Evolutionary conservation across 2,113 vertebrate genomes (phyloP).

Genomic region (Orientallactaga bullata): DNA sequence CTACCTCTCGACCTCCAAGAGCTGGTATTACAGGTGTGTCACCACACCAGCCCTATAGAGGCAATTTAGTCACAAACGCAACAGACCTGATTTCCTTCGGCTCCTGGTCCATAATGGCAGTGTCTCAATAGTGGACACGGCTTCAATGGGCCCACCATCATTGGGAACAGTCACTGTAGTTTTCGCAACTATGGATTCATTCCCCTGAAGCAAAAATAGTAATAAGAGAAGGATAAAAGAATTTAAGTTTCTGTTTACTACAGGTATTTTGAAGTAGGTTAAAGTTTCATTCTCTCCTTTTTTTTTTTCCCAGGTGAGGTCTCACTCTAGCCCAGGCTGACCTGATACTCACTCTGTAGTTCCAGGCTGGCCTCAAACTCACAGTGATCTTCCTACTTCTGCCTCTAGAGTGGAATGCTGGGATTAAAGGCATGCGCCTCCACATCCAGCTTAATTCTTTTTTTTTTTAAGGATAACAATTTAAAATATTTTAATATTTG

Average conservation of each 20-base stretch:
- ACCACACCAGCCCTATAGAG: neutral
- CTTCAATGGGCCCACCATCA: constrained; percentile 95
- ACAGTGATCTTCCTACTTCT: too few relatives aligned
- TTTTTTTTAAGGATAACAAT: too few relatives aligned
- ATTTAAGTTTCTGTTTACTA: constrained; percentile 17
- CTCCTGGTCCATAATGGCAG: constrained; percentile 92
- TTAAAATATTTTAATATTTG: too few relatives aligned
- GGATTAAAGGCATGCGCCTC: too few relatives aligned
- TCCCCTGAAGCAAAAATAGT: constrained; percentile 87
- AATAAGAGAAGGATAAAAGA: neutral
- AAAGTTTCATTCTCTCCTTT: neutral
- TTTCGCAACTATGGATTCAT: constrained; percentile 96
- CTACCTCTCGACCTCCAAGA: neutral
- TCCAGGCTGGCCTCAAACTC: too few relatives aligned
- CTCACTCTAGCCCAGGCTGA: too few relatives aligned
- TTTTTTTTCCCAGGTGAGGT: too few relatives aligned
- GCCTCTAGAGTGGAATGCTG: too few relatives aligned
- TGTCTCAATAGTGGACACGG: constrained; percentile 95
- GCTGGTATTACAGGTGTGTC: neutral
- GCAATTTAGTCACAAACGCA: constrained; percentile 29
- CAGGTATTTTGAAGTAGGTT: neutral
- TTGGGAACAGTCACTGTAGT: constrained; percentile 95
- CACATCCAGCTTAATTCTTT: too few relatives aligned
- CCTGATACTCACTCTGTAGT: too few relatives aligned
- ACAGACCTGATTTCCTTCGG: constrained; percentile 92